These are phyloP conservation scores for Heterocephalus glaber DNA, from an alignment of 2,113 vertebrate species.

Conservation along the genomic window DNA sequence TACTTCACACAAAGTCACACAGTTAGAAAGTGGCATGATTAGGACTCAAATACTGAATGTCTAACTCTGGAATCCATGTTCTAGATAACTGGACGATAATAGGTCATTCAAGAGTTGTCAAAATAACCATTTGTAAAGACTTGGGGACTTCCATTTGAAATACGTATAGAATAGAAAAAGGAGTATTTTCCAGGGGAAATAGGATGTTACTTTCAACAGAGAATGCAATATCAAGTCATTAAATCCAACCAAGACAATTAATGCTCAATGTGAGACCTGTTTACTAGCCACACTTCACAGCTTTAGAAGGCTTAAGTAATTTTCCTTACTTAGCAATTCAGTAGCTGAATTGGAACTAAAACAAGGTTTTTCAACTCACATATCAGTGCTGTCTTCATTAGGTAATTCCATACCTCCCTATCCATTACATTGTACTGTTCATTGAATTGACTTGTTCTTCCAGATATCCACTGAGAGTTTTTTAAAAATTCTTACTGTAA, in stretches of 20 bases:
- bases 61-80: not conserved
- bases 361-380: conserved; percentile 38
- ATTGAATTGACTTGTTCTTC: not conserved
- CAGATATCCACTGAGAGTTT: not conserved
- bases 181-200: not conserved
- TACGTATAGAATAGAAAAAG: not conserved
- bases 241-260: conserved; percentile 23
- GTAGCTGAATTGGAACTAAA: conserved; percentile 25
- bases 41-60: not conserved
- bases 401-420: not conserved
- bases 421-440: not conserved
- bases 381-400: conserved; percentile 19
- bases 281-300: not conserved
- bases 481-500: not conserved
- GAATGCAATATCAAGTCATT: conserved; percentile 11
- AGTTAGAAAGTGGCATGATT: not conserved
- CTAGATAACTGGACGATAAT: not conserved
- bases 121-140: not conserved
- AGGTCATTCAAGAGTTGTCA: not conserved
- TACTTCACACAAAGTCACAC: not conserved
- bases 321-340: conserved; percentile 12
- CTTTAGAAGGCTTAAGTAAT: conserved; percentile 9
- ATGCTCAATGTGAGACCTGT: not conserved
- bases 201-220: not conserved
- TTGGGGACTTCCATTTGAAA: conserved; percentile 10